Evolutionary conservation across 2,113 vertebrate species (phyloP), one percentile per base, ranked within the genome.

Genomic region (Poecilia latipinna): DNA sequence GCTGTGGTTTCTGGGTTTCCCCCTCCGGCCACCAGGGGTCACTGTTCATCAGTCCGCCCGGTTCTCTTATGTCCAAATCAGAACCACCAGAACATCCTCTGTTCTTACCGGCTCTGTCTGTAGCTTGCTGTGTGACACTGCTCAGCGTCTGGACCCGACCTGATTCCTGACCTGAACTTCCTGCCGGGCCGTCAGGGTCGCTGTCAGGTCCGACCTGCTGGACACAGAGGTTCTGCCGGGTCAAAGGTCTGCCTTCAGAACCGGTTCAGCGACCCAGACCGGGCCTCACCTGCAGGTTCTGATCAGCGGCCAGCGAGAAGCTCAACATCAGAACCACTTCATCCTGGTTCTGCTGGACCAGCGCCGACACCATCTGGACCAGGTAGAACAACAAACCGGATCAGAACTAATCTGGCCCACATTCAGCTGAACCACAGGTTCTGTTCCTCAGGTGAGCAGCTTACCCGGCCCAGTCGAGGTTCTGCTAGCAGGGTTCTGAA

Each of bases 381-480:
- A 37, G 83, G 84, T 24, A 75, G 51, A 51, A 37, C 35, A 37
- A 37, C 2, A 37, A 12, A 37, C 35, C 35, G 2, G 10, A 37
- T 96, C 87, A 99, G 86, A 68, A 93, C 96, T 88, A 98, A 94
- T 87, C 19, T 83, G 87, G 75, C 35, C 35, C 35, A 12, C 35
- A 37, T 96, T 95, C 70, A 98, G 96, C 68, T 91, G 90, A 76
- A 98, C 68, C 71, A 94, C 71, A 26, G 26, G 60, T 61, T 7
- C 31, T 33, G 33, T 11, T 12, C 22, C 11, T 32, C 19, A 35
- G 61, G 15, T 4, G 42, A 70, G 11, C n/a, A 22, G 26, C 0
- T 28, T 93, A 99, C 97, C 95, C 95, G 96, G 89, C 98, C 97
- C 94, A 99, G 95, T 17, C 94, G 95, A 71, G 96, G 97, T 61